A percentile compares a stretch with the other conserved stretches of the same genome.
Conservation (phyloP, 1,140 invertebrate species). For the Lamellibrachia luymesi region DNA sequence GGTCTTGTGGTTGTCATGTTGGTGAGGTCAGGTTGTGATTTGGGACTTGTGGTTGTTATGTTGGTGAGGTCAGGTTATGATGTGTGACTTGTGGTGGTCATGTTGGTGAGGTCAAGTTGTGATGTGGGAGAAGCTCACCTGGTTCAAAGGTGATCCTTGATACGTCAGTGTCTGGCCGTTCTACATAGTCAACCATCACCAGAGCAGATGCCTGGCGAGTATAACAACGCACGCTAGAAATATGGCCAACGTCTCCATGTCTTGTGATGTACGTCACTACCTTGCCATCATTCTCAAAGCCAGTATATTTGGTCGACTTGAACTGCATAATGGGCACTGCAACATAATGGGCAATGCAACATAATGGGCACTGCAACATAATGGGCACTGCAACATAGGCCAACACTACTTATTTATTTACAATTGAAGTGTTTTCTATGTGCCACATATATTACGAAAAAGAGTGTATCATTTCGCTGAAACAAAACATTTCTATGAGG, state of each 20-base stretch:
- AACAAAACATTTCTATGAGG: not conserved
- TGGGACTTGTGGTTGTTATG: no score
- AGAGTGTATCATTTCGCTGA: not conserved
- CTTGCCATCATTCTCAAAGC: constrained; percentile 50
- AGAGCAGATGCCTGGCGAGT: constrained; percentile 55
- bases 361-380: constrained; percentile 36
- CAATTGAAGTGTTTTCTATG: no score
- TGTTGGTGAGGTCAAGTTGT: not conserved
- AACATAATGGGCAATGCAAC: constrained; percentile 46
- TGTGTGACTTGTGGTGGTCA: no score
- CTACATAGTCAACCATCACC: constrained; percentile 52
- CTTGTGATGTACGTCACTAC: constrained; percentile 48
- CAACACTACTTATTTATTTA: not conserved
- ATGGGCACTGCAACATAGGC: constrained; percentile 45
- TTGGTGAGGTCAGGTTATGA: no score
- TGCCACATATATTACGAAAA: no score
- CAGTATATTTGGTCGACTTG: constrained; percentile 44
- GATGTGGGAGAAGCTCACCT: constrained; percentile 36
- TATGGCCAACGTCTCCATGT: constrained; percentile 51
- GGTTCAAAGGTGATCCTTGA: constrained; percentile 52
- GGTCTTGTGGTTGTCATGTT: no score
- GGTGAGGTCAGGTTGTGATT: no score
- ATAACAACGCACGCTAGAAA: constrained; percentile 54
- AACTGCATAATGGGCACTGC: constrained; percentile 56
- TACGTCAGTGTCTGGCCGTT: constrained; percentile 53